These are phyloP conservation scores for Clistopyga incitator DNA, from an alignment of 2,888 invertebrate species.

Conservation along the genomic window DNA sequence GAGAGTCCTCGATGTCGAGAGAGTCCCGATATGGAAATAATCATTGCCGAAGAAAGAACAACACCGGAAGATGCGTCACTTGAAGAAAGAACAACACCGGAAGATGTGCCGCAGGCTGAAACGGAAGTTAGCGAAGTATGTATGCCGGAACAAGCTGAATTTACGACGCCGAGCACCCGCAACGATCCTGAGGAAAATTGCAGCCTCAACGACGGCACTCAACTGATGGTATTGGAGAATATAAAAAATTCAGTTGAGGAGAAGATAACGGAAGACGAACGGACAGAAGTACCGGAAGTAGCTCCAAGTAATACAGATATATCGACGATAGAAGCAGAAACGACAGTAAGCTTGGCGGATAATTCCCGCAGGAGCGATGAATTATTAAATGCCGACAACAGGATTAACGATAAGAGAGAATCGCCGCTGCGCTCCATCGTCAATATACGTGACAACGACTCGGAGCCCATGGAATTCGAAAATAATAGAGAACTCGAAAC, in stretches of 20 bases:
- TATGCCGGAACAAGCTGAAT: conserved; percentile 45
- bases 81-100: conserved; percentile 11
- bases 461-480: background rate
- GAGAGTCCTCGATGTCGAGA: conserved; percentile 1
- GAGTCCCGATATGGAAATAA: conserved; percentile 7
- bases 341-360: background rate
- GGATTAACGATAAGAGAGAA: conserved; percentile 40
- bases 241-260: background rate
- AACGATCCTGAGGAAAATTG: background rate
- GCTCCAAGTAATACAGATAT: background rate
- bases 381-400: conserved; percentile 13
- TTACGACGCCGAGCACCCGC: conserved; percentile 5
- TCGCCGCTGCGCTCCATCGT: background rate
- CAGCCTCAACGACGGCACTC: conserved; percentile 52
- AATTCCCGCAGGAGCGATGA: background rate
- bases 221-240: background rate
- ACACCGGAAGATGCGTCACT: background rate
- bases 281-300: background rate
- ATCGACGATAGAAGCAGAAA: conserved; percentile 18
- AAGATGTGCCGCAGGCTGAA: conserved; percentile 1
- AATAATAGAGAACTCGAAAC: conserved; percentile 25
- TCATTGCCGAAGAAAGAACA: conserved; percentile 17
- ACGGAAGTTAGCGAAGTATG: conserved; percentile 13
- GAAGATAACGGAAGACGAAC: background rate
- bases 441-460: conserved; percentile 1